Base-by-base conservation (phyloP, 2,797 vertebrate genomes). In the Pantherophis alleghaniensis region DNA sequence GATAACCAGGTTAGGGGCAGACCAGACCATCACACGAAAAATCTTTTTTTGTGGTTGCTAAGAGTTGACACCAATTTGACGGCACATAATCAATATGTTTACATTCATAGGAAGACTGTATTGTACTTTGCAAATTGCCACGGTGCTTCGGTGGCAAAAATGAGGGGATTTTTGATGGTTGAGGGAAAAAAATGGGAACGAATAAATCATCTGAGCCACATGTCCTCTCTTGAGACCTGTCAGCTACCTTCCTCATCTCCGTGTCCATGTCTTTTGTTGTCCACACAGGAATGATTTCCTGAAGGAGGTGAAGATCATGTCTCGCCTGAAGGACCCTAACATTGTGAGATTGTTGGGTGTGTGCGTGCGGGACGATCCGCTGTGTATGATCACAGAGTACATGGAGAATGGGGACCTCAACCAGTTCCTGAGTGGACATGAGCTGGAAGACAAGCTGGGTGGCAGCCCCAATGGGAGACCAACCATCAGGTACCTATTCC, bases 351-450 rank as follows among this genome's bases (percentile, higher is more conserved):
- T 99, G 93, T 97, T 99, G 97, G 99, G 99, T 0, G 99, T 99
- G 95, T 99, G 99, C 57, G 98, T 99, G 96, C 98, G 98, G 96
- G 98, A 98, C 0, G 99, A 99, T 92, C 99, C 99, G 0, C 98
- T 99, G 88, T 99, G 98, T 92, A 99, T 99, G 99, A 98, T 99
- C 91, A 99, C 99, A 0, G 99, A 99, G 95, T 99, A 99, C 97
- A 99, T 99, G 99, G 99, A 99, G 97, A 98, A 99, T 0, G 99
- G 99, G 0, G 99, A 99, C 97, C 97, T 99, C 89, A 99, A 99
- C 97, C 99, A 99, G 97, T 99, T 99, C 95, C 98, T 99, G 90
- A 98, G 98, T 9, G 98, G 98, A 26, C 96, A 98, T 3, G 98
- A 98, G 93, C 97, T 99, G 91, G 98, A 98, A 94, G 98, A 98